These are phyloP conservation scores for Octopus sinensis DNA, from an alignment of 1,140 invertebrate species.

Conservation along the genomic window DNA sequence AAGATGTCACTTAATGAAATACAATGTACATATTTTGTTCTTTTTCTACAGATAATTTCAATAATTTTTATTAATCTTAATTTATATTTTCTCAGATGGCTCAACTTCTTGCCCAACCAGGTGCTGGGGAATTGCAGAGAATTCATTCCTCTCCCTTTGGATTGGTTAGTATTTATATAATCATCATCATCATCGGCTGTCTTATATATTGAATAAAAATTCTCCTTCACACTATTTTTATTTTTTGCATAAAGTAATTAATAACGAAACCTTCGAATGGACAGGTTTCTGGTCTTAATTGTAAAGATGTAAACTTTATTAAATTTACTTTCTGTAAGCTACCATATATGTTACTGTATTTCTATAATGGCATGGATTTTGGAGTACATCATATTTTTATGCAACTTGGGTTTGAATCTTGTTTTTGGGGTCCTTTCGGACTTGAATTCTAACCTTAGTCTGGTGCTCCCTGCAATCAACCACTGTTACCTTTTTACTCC, in stretches of 20 bases:
- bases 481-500: too few species aligned
- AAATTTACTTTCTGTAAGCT: background rate
- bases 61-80: too few species aligned
- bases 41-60: too few species aligned
- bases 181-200: background rate
- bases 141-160: slow-evolving; percentile 36
- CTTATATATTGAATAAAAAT: background rate
- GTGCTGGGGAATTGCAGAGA: slow-evolving; percentile 35
- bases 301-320: background rate
- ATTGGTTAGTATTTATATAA: background rate
- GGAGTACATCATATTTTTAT: background rate
- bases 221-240: too few species aligned
- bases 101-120: slow-evolving; percentile 30
- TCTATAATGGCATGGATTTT: background rate
- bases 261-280: too few species aligned
- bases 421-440: too few species aligned
- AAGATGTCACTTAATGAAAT: too few species aligned
- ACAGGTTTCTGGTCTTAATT: background rate
- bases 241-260: too few species aligned
- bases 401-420: too few species aligned
- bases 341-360: background rate
- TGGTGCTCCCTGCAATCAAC: too few species aligned
- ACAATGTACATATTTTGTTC: too few species aligned
- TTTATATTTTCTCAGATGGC: slow-evolving; percentile 28
- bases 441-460: too few species aligned